Percentiles rank a stretch among this genome's conserved stretches.
Conservation (phyloP, 2,888 invertebrate genomes). For the Dicyrtoma fusca region DNA sequence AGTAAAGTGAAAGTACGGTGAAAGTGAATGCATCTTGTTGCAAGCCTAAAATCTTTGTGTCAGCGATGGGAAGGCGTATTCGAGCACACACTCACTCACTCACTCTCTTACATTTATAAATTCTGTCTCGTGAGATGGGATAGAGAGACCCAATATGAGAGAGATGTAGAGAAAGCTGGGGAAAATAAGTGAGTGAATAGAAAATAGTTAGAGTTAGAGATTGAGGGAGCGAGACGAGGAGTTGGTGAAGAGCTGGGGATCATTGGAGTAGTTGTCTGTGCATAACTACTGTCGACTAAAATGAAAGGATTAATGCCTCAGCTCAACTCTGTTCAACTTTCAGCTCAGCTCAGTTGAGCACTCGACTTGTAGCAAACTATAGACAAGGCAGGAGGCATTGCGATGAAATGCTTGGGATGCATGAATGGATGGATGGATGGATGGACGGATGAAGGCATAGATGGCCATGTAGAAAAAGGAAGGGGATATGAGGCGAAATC, state of each 20-base stretch:
- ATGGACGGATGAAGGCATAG: background rate
- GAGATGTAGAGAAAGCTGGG: background rate
- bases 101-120: background rate
- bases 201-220: background rate
- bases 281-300: no score
- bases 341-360: no score
- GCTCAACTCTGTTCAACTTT: no score
- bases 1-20: no score
- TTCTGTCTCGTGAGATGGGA: background rate
- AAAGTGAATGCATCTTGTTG: no score
- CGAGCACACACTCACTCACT: no score
- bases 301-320: no score
- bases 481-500: background rate
- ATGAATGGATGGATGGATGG: constrained; percentile 7
- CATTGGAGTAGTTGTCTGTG: no score
- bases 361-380: background rate
- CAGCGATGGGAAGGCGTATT: no score
- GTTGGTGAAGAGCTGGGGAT: no score
- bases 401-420: no score
- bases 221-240: background rate
- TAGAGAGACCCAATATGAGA: background rate
- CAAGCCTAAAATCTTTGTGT: no score
- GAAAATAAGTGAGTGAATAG: background rate
- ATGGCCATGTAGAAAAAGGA: background rate
- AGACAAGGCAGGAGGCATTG: background rate